Percentiles rank a stretch among this genome's conserved stretches.
Conservation (phyloP, 2,797 vertebrate genomes). For the Enteromius trimaculatus region DNA sequence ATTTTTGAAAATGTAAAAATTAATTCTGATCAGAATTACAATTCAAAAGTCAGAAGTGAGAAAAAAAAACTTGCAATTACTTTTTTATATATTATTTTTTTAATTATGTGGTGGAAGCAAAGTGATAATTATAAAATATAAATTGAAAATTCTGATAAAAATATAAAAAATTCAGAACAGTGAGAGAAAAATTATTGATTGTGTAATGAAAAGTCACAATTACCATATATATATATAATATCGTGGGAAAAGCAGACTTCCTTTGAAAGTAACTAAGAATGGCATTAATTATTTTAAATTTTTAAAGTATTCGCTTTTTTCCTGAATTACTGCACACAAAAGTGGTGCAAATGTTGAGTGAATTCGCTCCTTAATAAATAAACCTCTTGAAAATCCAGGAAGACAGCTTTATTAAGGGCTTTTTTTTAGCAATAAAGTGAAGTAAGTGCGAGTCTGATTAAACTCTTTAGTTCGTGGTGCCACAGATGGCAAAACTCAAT, state of each 20-base stretch:
- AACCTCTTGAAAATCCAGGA: not conserved
- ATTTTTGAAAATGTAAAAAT: too few relatives aligned
- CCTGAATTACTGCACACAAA: not conserved
- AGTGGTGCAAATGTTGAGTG: not conserved
- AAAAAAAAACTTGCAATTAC: not conserved
- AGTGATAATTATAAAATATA: too few relatives aligned
- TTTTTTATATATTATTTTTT: not conserved
- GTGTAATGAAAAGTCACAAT: not conserved
- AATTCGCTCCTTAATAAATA: not conserved
- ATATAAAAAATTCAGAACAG: too few relatives aligned
- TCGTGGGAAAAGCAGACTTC: not conserved
- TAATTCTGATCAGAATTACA: too few relatives aligned
- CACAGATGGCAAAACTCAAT: slow-evolving; percentile 50
- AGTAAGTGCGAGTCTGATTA: slow-evolving; percentile 44
- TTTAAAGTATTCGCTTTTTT: not conserved
- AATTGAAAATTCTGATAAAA: too few relatives aligned
- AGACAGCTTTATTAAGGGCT: slow-evolving; percentile 24
- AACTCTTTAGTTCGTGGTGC: slow-evolving; percentile 41
- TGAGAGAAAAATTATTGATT: too few relatives aligned
- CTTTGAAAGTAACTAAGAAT: not conserved
- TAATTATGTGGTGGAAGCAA: not conserved
- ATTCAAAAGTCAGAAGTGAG: too few relatives aligned
- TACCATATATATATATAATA: too few relatives aligned
- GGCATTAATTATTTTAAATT: not conserved
- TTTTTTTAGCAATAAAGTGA: slow-evolving; percentile 33